phyloP scores from a whole-genome alignment of 2,888 invertebrate species.

The Ornithoptera priamus region DNA sequence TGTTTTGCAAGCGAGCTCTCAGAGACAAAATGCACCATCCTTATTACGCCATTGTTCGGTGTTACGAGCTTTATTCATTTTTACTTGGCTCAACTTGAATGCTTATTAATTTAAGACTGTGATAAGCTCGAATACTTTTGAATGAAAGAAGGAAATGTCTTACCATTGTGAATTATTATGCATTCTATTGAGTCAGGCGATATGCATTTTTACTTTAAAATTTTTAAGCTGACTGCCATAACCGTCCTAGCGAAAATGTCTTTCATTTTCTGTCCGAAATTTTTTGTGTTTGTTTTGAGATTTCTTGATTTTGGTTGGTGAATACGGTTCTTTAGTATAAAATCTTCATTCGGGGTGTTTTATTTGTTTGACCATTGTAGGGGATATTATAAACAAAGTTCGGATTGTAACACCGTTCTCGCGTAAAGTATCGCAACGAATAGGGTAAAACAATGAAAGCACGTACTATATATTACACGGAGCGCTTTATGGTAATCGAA shows the following conservation, averaged over 20 bases:
- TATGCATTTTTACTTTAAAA: conserved; percentile 40
- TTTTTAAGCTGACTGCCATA: conserved; percentile 32
- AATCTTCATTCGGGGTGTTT: background rate
- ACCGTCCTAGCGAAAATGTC: conserved; percentile 27
- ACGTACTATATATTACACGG: conserved; percentile 72
- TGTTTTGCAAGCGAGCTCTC: conserved; percentile 79
- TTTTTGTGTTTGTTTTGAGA: conserved; percentile 9
- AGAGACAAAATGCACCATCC: conserved; percentile 79
- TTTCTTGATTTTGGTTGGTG: background rate
- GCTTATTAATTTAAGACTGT: conserved; percentile 80
- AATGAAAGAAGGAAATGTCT: conserved; percentile 75
- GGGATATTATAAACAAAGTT: background rate
- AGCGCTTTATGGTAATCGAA: conserved; percentile 80
- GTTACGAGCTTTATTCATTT: conserved; percentile 79
- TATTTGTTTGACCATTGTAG: background rate
- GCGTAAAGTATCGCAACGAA: conserved; percentile 20
- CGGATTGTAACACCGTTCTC: conserved; percentile 10
- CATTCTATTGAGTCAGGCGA: conserved; percentile 60
- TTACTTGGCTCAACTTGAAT: conserved; percentile 80
- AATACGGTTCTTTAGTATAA: background rate
- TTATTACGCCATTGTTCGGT: conserved; percentile 79
- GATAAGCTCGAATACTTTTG: conserved; percentile 79
- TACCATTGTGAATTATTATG: conserved; percentile 74
- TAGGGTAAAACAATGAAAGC: conserved; percentile 60
- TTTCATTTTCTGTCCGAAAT: conserved; percentile 13